Percentiles rank a stretch among this genome's conserved stretches.
Evolutionary conservation across 1,140 invertebrate genomes (phyloP).

Genomic region (Nymphalis io): DNA sequence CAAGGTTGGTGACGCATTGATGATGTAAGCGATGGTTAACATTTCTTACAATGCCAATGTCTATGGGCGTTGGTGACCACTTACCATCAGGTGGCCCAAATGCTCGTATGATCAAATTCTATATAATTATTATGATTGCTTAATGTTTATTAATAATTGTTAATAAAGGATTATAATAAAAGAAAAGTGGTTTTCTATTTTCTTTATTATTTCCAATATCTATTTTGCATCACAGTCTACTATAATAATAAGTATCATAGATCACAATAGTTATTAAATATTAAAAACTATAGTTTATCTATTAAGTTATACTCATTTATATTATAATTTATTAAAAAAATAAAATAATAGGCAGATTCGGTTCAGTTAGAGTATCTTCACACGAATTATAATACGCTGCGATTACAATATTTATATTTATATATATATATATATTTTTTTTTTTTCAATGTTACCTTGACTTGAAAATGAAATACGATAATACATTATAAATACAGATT

Average conservation of each 20-base stretch:
- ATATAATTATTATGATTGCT: too few species aligned
- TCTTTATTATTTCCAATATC: constrained; percentile 38
- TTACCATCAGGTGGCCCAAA: too few species aligned
- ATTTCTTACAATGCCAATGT: too few species aligned
- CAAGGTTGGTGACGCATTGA: too few species aligned
- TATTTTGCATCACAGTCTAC: constrained; percentile 43
- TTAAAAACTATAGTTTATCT: constrained; percentile 14
- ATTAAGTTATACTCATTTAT: constrained; percentile 1
- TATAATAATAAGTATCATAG: constrained; percentile 28
- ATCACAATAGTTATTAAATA: constrained; percentile 40
- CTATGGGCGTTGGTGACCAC: too few species aligned
- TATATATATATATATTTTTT: too few species aligned
- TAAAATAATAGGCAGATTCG: constrained; percentile 51
- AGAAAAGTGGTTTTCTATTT: constrained; percentile 13
- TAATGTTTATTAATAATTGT: too few species aligned
- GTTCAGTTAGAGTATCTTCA: constrained; percentile 40
- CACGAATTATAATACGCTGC: constrained; percentile 31
- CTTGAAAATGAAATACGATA: too few species aligned
- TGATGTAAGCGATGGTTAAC: too few species aligned
- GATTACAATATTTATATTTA: neutral
- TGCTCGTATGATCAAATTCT: too few species aligned
- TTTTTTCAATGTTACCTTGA: too few species aligned
- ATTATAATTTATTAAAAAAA: constrained; percentile 36
- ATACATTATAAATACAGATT: too few species aligned
- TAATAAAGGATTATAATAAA: constrained; percentile 11